Evolutionary conservation across 1,140 invertebrate species (phyloP).

Genomic region (Teleogryllus occipitalis): DNA sequence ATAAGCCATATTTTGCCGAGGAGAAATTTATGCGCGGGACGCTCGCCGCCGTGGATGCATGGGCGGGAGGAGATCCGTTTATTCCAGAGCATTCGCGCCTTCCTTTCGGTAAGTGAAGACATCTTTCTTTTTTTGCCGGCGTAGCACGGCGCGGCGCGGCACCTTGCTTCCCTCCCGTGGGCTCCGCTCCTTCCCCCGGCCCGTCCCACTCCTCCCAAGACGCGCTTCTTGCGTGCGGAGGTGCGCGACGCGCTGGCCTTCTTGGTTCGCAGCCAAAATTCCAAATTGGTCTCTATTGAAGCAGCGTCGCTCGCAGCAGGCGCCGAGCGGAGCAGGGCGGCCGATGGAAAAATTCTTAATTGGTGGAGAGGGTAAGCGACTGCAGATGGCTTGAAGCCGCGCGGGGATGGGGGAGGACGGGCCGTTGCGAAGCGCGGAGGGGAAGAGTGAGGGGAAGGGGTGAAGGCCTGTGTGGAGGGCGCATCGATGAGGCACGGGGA

Average conservation of each 20-base stretch:
- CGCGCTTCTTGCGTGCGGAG: neutral
- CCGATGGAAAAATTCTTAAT: neutral
- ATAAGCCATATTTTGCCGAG: neutral
- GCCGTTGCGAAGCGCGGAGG: no score
- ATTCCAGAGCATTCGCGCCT: neutral
- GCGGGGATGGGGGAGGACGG: no score
- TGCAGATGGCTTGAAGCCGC: neutral
- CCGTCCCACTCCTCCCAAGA: neutral
- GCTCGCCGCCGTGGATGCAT: neutral
- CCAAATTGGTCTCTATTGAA: constrained; percentile 4
- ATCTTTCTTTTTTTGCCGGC: neutral
- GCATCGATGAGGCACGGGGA: no score
- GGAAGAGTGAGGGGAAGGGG: no score
- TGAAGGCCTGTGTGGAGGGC: no score
- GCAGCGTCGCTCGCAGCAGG: neutral
- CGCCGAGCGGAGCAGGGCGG: neutral
- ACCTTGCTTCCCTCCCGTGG: neutral
- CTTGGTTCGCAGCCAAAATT: neutral
- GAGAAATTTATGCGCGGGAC: neutral
- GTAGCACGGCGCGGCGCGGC: no score
- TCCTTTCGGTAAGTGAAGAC: neutral
- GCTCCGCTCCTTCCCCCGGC: neutral
- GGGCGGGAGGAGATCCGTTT: neutral
- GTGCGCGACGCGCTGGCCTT: neutral
- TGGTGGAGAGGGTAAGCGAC: neutral